phyloP scores from a whole-genome alignment of 2,797 vertebrate species.

The Chromobotia macracanthus region DNA sequence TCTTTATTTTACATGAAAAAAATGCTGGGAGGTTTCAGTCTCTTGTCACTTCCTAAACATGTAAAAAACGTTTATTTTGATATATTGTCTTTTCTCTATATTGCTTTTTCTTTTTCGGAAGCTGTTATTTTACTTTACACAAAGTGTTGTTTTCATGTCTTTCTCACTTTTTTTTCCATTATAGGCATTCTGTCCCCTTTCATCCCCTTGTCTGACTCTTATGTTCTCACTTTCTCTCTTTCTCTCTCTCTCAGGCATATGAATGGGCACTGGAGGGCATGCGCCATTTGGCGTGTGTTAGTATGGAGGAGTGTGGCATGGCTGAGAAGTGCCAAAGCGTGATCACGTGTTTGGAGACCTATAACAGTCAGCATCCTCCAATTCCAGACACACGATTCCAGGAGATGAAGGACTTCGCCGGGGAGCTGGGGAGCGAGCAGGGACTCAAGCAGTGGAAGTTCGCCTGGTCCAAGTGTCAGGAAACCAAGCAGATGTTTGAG shows the following conservation, averaged over 20 bases:
- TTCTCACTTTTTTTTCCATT: constrained; percentile 1
- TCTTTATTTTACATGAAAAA: constrained; percentile 54
- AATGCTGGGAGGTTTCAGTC: constrained; percentile 32
- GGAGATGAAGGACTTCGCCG: constrained; percentile 87
- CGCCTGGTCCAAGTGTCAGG: constrained; percentile 89
- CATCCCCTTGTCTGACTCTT: neutral
- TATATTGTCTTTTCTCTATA: neutral
- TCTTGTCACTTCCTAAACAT: neutral
- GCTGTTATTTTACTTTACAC: neutral
- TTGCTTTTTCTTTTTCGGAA: neutral
- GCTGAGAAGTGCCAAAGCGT: constrained; percentile 75
- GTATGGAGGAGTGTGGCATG: constrained; percentile 81
- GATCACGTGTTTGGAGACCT: constrained; percentile 82
- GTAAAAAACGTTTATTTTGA: neutral
- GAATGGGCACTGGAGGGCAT: constrained; percentile 88
- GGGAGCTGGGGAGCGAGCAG: constrained; percentile 81
- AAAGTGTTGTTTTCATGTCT: constrained; percentile 16
- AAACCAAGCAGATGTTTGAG: constrained; percentile 85
- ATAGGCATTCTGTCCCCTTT: neutral
- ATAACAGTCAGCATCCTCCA: constrained; percentile 79
- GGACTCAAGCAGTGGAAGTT: constrained; percentile 89
- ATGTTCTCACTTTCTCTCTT: constrained; percentile 13
- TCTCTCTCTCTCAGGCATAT: constrained; percentile 74
- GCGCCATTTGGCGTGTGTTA: constrained; percentile 83
- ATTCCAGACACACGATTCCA: constrained; percentile 81